Evolutionary conservation across 2,888 invertebrate species (phyloP), one percentile per base, ranked within the genome.

Genomic region (Hirtodrosophila duncani): DNA sequence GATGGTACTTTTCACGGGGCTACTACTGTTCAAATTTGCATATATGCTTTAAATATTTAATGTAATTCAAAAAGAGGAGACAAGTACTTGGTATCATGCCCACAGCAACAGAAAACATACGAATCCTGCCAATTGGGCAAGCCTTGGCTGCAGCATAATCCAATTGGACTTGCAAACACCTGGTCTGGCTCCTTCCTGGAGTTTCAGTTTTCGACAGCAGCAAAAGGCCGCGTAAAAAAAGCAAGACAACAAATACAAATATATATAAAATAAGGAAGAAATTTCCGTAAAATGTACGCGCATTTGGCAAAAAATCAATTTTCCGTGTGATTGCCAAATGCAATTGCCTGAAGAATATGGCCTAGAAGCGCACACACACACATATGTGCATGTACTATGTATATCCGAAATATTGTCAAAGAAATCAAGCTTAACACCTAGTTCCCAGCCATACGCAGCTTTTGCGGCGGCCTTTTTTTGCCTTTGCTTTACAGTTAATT

Each of bases 1-100:
- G 57, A 59, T 37, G 70, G 70, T 66, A 60, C 58, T 50, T 49
- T 75, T 69, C 56, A 79, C 62, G 69, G 49, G 44, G 72, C 69
- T 56, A 77, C 69, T 56, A 77, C 75, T 75, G 74, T 59, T 77
- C 65, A 81, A 77, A 77, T 81, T 77, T 77, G 77, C 77, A 77
- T 77, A n/a, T n/a, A 77, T 79, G 77, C 63, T 77, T 81, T 77
- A 74, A 77, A 77, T 81, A 70, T 77, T 77, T 81, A 77, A 77
- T 81, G 78, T 60, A 81, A 77, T 78, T 65, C 78, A 70, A 74
- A 67, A 72, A 70, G 67, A 61, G 63, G 50, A 65, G 65, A 71
- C 60, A 67, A 63, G 59, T 51, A 39, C n/a, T n/a, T n/a, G 51
- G 51, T 44, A 55, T 31, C 53, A 52, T 29, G 42, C 18, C 14